Evolutionary conservation across 37 sponge, comb jelly and placozoan genomes (phyloP).

Genomic region (Diacarnus erythraeanus): DNA sequence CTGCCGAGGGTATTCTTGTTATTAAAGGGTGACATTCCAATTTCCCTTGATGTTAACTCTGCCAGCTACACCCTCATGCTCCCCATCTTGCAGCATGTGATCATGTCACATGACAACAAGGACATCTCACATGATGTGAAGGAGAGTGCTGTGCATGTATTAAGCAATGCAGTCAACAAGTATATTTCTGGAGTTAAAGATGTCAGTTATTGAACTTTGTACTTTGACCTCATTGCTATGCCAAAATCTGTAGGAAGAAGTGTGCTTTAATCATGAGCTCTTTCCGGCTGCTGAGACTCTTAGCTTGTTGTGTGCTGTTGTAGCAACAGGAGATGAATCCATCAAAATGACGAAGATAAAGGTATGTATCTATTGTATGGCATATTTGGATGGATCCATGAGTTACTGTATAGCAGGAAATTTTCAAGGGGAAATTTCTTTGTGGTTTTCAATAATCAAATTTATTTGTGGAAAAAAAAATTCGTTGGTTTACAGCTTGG

Average conservation of each 20-base stretch:
- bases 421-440: too few relatives aligned
- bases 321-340: constrained; percentile 12
- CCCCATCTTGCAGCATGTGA: constrained; percentile 21
- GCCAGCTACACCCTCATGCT: constrained; percentile 13
- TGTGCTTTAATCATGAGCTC: not conserved
- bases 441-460: too few relatives aligned
- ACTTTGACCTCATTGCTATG: not conserved
- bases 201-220: not conserved
- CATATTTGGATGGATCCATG: too few relatives aligned
- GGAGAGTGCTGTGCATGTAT: constrained; percentile 9
- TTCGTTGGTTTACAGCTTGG: too few relatives aligned
- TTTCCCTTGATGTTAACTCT: constrained; percentile 18
- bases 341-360: constrained; percentile 5
- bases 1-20: constrained; percentile 16
- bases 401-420: too few relatives aligned
- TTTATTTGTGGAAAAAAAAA: too few relatives aligned
- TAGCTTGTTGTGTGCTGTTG: constrained; percentile 25
- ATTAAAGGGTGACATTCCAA: not conserved
- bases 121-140: constrained; percentile 15
- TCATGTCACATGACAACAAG: constrained; percentile 13
- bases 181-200: not conserved
- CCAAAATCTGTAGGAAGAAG: not conserved
- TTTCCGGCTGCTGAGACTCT: constrained; percentile 32
- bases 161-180: constrained; percentile 6
- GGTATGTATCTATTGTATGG: constrained; percentile 4